Evolutionary conservation across 2,113 vertebrate genomes (phyloP).

Genomic region (Corythoichthys intestinalis): DNA sequence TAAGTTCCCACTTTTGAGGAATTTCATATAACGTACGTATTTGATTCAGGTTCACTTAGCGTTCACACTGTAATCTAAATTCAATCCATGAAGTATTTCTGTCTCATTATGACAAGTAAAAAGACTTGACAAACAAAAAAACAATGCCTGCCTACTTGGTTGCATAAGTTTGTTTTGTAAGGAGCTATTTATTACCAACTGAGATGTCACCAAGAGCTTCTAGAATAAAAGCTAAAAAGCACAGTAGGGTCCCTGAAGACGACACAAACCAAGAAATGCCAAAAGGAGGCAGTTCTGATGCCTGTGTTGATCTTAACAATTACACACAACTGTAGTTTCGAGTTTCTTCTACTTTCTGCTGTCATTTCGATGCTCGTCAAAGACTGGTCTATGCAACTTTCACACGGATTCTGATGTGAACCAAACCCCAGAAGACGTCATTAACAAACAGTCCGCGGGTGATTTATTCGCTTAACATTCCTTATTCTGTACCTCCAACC

Average conservation of each 20-base stretch:
- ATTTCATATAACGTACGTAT: neutral
- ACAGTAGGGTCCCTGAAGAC: neutral
- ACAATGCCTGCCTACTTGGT: neutral
- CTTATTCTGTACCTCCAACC: too few relatives aligned
- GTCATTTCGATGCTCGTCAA: too few relatives aligned
- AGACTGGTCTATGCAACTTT: too few relatives aligned
- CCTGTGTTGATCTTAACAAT: neutral
- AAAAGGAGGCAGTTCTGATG: neutral
- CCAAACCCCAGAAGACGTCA: too few relatives aligned
- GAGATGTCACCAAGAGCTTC: neutral
- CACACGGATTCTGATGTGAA: too few relatives aligned
- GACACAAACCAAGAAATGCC: neutral
- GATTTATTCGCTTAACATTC: too few relatives aligned
- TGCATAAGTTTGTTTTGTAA: neutral
- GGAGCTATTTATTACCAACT: neutral
- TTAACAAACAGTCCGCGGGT: too few relatives aligned
- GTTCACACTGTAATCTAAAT: neutral
- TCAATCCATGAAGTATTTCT: too few relatives aligned
- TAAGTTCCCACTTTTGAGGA: neutral
- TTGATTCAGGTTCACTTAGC: neutral
- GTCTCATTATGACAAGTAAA: neutral
- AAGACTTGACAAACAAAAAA: neutral
- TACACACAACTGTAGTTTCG: neutral
- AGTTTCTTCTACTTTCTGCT: neutral
- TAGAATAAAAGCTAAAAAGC: neutral